Evolutionary conservation across 1,140 invertebrate species (phyloP).

Genomic region (Lordiphosa clarofinis): DNA sequence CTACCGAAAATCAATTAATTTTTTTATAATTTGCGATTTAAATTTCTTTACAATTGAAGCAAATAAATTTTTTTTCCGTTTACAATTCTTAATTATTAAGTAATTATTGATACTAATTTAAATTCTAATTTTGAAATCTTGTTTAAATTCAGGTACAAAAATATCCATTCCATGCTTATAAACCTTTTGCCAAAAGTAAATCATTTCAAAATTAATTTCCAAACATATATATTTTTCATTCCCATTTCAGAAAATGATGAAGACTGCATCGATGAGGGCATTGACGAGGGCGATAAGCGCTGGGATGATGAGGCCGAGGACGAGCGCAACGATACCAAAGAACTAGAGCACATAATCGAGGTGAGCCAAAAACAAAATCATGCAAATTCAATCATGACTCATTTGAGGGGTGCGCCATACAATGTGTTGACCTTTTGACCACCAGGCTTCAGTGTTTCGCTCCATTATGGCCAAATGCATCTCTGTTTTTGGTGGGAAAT

Average conservation of each 20-base stretch:
- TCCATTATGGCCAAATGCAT: constrained; percentile 9
- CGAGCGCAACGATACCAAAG: constrained; percentile 76
- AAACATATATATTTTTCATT: not conserved
- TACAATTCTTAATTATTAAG: too few relatives aligned
- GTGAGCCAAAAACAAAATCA: constrained; percentile 31
- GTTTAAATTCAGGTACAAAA: too few relatives aligned
- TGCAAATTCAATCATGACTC: constrained; percentile 24
- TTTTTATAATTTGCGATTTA: too few relatives aligned
- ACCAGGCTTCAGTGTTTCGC: constrained; percentile 42
- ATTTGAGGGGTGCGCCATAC: constrained; percentile 20
- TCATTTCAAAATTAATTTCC: too few relatives aligned
- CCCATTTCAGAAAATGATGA: constrained; percentile 87
- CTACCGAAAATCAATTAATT: too few relatives aligned
- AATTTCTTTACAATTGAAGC: too few relatives aligned
- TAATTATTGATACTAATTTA: too few relatives aligned
- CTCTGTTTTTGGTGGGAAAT: constrained; percentile 39
- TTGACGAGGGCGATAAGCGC: constrained; percentile 82
- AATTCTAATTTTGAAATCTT: too few relatives aligned
- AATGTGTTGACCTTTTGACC: constrained; percentile 63
- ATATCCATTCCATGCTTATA: too few relatives aligned
- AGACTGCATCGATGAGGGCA: constrained; percentile 94
- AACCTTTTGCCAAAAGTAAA: too few relatives aligned
- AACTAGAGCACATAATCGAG: constrained; percentile 78
- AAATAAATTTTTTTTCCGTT: too few relatives aligned
- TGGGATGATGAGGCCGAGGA: constrained; percentile 82